phyloP scores from a whole-genome alignment of 2,113 vertebrate genomes.

The Cervus canadensis region DNA sequence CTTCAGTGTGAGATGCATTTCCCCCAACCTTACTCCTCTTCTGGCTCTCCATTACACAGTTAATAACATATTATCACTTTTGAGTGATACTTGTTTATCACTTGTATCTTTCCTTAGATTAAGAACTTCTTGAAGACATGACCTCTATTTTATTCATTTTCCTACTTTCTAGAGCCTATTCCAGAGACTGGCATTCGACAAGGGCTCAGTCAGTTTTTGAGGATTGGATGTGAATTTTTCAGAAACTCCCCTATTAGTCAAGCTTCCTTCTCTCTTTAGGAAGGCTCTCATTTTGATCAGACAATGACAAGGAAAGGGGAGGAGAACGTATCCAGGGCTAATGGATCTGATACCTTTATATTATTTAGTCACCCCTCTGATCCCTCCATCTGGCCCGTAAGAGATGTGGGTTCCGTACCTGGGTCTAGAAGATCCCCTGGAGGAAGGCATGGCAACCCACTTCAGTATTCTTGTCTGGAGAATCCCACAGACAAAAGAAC shows the following conservation, averaged over 20 bases:
- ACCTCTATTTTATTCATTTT: background rate
- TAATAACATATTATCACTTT: background rate
- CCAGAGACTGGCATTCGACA: background rate
- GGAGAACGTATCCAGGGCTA: background rate
- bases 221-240: background rate
- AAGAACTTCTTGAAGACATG: background rate
- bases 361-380: background rate
- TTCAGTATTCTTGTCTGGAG: no score
- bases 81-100: background rate
- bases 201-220: background rate
- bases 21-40: background rate
- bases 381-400: background rate
- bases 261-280: background rate
- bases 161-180: background rate
- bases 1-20: background rate
- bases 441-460: background rate
- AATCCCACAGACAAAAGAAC: background rate
- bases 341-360: background rate
- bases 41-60: background rate
- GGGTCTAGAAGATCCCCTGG: background rate
- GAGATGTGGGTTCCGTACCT: background rate
- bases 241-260: background rate
- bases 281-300: background rate
- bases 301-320: background rate
- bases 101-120: background rate